Base-by-base conservation (phyloP, 2,888 invertebrate genomes). In the Leucoptera coffeella region DNA sequence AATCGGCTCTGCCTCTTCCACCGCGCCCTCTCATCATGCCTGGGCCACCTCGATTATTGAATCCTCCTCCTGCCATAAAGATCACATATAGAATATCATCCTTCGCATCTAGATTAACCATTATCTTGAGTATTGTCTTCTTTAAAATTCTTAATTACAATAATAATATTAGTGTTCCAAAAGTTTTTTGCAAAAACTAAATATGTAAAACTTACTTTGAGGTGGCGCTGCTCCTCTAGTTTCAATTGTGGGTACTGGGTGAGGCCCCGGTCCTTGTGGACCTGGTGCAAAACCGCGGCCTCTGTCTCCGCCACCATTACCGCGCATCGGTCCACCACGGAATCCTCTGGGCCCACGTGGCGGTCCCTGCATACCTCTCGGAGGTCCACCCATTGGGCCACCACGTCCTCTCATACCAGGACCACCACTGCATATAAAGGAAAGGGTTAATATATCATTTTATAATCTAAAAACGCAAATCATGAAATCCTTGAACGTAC, bases 221-320 rank as follows among this genome's bases (percentile, higher is more conserved):
- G 55, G 54, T 26, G 55, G 55, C n/a, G n/a, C n/a, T 28, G 57
- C 50, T 26, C 62, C 60, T 35, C 67, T 48, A 2, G 62, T 54
- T 40, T 69, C 69, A 32, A 69, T 64, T 1, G 69, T 67, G 2
- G 67, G 69, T 2, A 69, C 69, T 6, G 69, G 69, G 36, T 69
- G 69, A 4, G 69, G 67, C 4, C 69, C 69, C 1, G 69, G 69
- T 1, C 67, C 69, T 32, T 64, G 67, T 0, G 67, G 67, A 2
- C 62, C 62, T 1, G 59, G 61, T 2, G 56, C 58, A 32, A 67
- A 67, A 22, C 55, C 46, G 7, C 67, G 52, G 1, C 62, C 62
- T n/a, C 67, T 55, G 21, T 61, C 46, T 4, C 58, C 65, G 2
- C 60, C 64, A n/a, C 60, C 61, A 6, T 53, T 53, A 12, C 64